Evolutionary conservation across 2,797 vertebrate species (phyloP), one percentile per base, ranked within the genome.

Genomic region (Pitangus sulphuratus): DNA sequence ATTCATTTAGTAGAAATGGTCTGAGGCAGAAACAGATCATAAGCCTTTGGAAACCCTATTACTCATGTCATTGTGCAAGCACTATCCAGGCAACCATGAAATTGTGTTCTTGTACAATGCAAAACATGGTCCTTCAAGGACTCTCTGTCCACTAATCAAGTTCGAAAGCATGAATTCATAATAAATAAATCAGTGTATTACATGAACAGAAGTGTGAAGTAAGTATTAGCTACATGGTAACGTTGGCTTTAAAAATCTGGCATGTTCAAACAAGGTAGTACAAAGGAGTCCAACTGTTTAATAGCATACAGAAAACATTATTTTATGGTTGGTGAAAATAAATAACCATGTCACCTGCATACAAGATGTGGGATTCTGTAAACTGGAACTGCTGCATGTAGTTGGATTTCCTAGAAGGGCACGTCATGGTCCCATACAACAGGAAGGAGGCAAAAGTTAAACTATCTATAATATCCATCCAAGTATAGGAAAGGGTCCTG

Each of bases 31-130:
- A 96, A 89, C 18, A 40, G 26, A 78, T 25, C 68, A 21, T n/a
- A 84, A 94, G 53, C 26, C 48, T 92, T 65, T 71, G 56, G 60
- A 94, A 93, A 82, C 24, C n/a, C 57, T 87, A 44, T 83, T 77
- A 83, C 53, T 75, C 37, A 84, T 82, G 22, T 37, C 42, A 50
- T 47, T 78, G 81, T 83, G 58, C 37, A 81, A 87, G 66, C 65
- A 50, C 48, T 78, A 48, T 71, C 47, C 74, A 93, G 57, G 53
- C 58, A 78, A 83, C 61, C 72, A 76, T 44, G 68, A 86, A 92
- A 86, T 42, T 83, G 56, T 70, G 53, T 58, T 64, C 83, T 62
- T 81, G 45, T 28, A 86, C 37, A 71, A 76, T 61, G 64, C 58
- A 82, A 66, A 93, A 83, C 53, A 68, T 6, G 15, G 81, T 58